Base-by-base conservation (phyloP, 2,797 vertebrate genomes). In the Pitangus sulphuratus region DNA sequence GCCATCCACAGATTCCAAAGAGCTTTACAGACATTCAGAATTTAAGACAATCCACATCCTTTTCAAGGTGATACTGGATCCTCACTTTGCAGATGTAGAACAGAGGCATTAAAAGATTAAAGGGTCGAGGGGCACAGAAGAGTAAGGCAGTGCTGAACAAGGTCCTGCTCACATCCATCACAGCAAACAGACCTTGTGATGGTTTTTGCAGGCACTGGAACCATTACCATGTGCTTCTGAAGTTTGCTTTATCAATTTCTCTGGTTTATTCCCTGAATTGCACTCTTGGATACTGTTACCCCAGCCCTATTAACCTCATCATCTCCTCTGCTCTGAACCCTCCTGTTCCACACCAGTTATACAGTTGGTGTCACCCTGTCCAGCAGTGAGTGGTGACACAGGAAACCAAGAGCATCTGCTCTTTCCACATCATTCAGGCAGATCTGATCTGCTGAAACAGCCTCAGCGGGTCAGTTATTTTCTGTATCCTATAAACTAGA, bases 1-100 rank as follows among this genome's bases (percentile, higher is more conserved):
- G 70, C 53, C 74, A 64, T 16, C 17, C 54, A 44, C 65, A 76
- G 66, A 75, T 28, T 89, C 80, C 70, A 58, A 94, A 95, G 79
- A 79, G 88, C 82, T 95, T 91, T 78, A 57, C 35, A 61, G 77
- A 84, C 85, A 76, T 92, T 65, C 65, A 84, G 83, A 85, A 87
- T 83, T 94, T 83, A 92, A 85, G 45, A 57, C 85, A 84, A 84
- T 37, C 45, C 60, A 84, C 45, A 65, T 89, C 79, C 50, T 71
- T 42, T 64, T 93, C 44, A 70, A 92, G 69, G 76, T 28, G 16
- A 93, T 24, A 40, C 50, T 25, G 21, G 19, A 61, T 80, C 69
- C 21, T 81, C n/a, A 31, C 28, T 92, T 87, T 64, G 71, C 68
- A 94, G 77, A 48, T 51, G 57, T 89, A 84, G 84, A 93, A 79